Evolutionary conservation across 53 echinoderm and acorn worm genomes (phyloP).

Genomic region (Arbacia lixula): DNA sequence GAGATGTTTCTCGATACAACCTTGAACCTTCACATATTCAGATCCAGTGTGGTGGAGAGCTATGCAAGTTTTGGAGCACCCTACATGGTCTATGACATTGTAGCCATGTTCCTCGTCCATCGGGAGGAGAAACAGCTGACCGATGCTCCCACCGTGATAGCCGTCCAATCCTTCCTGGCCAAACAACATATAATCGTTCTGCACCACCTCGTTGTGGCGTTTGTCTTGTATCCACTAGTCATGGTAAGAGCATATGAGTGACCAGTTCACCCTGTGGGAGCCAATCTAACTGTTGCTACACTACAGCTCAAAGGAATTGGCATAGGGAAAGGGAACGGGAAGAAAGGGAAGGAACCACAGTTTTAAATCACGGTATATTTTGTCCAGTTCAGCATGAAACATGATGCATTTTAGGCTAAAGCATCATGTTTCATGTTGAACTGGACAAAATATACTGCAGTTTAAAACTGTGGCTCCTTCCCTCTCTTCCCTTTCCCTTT

Average conservation of each 20-base stretch:
- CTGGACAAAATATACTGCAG: too few species aligned
- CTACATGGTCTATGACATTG: constrained; percentile 89
- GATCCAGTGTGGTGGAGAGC: constrained; percentile 46
- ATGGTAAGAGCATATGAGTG: constrained; percentile 56
- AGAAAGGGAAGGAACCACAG: too few species aligned
- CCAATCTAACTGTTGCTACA: neutral
- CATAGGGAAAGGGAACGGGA: too few species aligned
- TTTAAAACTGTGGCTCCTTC: too few species aligned
- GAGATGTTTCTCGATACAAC: neutral
- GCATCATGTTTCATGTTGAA: too few species aligned
- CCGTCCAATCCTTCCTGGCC: constrained; percentile 47
- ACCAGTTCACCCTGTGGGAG: neutral
- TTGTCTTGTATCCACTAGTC: constrained; percentile 69
- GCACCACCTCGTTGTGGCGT: constrained; percentile 67
- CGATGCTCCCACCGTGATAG: neutral
- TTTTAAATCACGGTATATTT: too few species aligned
- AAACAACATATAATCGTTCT: constrained; percentile 56
- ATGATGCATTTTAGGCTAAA: too few species aligned
- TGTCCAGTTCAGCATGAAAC: too few species aligned
- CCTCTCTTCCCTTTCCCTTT: neutral
- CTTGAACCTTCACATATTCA: neutral
- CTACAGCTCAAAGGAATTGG: too few species aligned
- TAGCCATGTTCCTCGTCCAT: constrained; percentile 70
- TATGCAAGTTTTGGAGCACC: constrained; percentile 74
- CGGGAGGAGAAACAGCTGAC: constrained; percentile 44